Conservation (phyloP, 2,797 vertebrate species). For the Triplophysa yarkandensis region DNA sequence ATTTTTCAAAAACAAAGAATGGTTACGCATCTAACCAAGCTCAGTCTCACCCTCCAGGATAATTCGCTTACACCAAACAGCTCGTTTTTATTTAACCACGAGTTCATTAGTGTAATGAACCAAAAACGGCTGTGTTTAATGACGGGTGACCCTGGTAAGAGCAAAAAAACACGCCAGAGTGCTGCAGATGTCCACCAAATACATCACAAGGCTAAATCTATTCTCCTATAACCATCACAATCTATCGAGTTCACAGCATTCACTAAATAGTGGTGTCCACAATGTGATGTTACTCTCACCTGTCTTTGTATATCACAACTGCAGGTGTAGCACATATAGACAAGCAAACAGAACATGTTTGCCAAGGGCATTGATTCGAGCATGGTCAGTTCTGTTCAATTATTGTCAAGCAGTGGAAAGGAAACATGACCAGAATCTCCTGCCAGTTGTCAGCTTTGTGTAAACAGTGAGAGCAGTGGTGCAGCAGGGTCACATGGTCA, state of each 20-base stretch:
- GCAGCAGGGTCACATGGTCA: constrained; percentile 79
- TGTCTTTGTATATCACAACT: constrained; percentile 51
- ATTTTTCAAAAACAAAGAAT: too few relatives aligned
- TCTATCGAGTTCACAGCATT: too few relatives aligned
- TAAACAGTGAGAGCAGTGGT: constrained; percentile 76
- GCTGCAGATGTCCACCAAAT: too few relatives aligned
- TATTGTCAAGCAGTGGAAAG: constrained; percentile 61
- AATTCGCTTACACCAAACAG: constrained; percentile 90
- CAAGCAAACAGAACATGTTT: constrained; percentile 72
- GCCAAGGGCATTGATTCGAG: constrained; percentile 75
- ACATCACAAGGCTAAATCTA: too few relatives aligned
- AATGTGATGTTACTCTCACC: too few relatives aligned
- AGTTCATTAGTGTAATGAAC: constrained; percentile 90
- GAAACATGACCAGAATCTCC: constrained; percentile 62
- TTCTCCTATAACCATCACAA: too few relatives aligned
- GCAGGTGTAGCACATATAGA: constrained; percentile 66
- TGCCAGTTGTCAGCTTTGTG: constrained; percentile 64
- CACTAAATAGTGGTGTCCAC: too few relatives aligned
- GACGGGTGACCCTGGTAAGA: constrained; percentile 72
- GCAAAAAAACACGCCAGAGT: constrained; percentile 31
- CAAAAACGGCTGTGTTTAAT: constrained; percentile 85
- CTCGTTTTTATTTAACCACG: constrained; percentile 86
- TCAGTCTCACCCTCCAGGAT: constrained; percentile 84
- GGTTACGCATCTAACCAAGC: constrained; percentile 95
- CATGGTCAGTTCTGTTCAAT: constrained; percentile 65